Conservation (phyloP, 2,113 vertebrate species). For the Etheostoma spectabile region DNA sequence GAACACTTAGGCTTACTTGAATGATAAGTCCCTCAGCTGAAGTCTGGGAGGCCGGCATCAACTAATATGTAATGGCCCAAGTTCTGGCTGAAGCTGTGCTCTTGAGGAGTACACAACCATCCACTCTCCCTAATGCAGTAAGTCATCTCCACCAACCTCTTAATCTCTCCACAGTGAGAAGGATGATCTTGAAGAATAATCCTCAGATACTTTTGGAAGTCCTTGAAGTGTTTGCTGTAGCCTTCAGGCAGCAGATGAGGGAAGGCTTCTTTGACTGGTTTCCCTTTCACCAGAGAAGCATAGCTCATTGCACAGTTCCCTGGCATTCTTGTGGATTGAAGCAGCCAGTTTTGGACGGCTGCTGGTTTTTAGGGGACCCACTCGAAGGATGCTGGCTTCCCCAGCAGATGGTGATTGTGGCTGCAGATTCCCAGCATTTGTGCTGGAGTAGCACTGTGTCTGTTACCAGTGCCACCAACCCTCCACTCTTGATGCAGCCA, state of each 20-base stretch:
- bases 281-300: constrained; percentile 15
- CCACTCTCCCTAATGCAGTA: not conserved
- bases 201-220: constrained; percentile 10
- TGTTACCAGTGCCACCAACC: constrained; percentile 3
- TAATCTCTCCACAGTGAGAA: not conserved
- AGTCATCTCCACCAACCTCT: not conserved
- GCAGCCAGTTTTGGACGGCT: constrained; percentile 28
- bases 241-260: not conserved
- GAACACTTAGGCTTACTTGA: not conserved
- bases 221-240: constrained; percentile 20
- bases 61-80: not conserved
- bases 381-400: constrained; percentile 20
- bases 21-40: not conserved
- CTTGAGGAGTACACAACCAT: not conserved
- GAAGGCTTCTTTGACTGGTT: constrained; percentile 20
- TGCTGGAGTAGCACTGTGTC: constrained; percentile 13
- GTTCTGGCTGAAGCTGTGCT: not conserved
- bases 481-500: not conserved
- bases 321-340: constrained; percentile 17
- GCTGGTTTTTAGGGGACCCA: constrained; percentile 13
- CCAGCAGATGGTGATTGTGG: constrained; percentile 22
- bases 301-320: constrained; percentile 27
- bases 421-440: constrained; percentile 24
- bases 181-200: constrained; percentile 6
- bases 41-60: not conserved